Evolutionary conservation across 2,888 invertebrate species (phyloP).

Genomic region (Sinodicranocentrus sp.): DNA sequence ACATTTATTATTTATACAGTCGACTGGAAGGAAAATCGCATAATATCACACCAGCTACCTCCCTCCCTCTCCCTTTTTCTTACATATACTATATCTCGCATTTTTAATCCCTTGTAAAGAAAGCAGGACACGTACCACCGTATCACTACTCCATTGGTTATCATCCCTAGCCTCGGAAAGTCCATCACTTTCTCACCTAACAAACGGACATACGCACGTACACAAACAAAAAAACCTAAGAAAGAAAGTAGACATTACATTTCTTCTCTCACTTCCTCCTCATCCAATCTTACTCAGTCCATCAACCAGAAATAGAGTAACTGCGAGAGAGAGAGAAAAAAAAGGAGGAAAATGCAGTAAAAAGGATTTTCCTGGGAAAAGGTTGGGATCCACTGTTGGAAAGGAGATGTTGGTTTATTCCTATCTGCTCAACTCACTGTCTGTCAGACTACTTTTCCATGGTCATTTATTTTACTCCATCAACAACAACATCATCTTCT

Average conservation of each 20-base stretch:
- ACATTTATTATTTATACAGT: conserved; percentile 37
- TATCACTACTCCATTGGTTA: conserved; percentile 3
- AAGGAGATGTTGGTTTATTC: conserved; percentile 9
- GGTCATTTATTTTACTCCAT: conserved; percentile 43
- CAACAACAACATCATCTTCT: conserved; percentile 24
- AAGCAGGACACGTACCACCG: conserved; percentile 19
- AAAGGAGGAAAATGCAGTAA: conserved; percentile 13
- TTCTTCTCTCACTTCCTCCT: background rate
- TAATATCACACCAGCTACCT: background rate
- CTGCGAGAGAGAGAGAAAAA: background rate
- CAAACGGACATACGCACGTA: conserved; percentile 2
- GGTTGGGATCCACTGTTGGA: background rate
- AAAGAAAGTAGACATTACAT: background rate
- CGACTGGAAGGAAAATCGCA: background rate
- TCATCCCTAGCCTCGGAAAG: background rate
- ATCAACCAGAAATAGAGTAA: background rate
- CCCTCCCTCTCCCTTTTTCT: background rate
- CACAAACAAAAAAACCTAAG: background rate
- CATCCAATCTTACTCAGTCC: conserved; percentile 14
- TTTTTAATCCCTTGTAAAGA: conserved; percentile 24
- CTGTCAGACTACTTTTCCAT: conserved; percentile 12
- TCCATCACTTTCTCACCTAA: conserved; percentile 12
- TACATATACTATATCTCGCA: background rate
- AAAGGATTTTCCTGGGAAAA: conserved; percentile 10
- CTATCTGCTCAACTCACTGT: background rate